Evolutionary conservation across 1,140 invertebrate species (phyloP).

Genomic region (Metaphire vulgaris): DNA sequence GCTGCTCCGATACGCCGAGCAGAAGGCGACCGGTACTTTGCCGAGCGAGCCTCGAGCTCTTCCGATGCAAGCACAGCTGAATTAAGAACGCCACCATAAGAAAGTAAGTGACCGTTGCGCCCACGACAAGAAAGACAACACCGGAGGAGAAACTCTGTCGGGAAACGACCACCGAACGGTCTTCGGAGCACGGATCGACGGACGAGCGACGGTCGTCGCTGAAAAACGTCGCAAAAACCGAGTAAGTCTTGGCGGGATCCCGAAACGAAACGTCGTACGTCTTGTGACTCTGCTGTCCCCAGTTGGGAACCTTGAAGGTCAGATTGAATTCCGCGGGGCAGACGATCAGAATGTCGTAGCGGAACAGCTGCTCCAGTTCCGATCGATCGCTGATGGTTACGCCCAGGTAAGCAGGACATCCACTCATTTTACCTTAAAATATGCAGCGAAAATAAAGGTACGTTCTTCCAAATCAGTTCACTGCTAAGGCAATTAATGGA

Average conservation of each 20-base stretch:
- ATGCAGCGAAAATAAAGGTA: no score
- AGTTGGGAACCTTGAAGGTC: conserved; percentile 28
- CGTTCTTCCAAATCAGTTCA: no score
- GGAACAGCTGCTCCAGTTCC: conserved; percentile 27
- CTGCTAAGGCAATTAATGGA: no score
- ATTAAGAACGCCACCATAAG: not conserved
- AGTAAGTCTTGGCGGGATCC: conserved; percentile 17
- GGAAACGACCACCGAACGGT: not conserved
- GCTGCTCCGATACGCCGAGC: not conserved
- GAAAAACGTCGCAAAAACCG: conserved; percentile 25
- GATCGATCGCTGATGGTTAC: conserved; percentile 26
- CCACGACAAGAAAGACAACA: not conserved
- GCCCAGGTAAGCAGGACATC: conserved; percentile 29
- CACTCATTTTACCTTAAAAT: conserved; percentile 28
- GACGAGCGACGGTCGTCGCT: not conserved
- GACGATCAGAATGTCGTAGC: conserved; percentile 26
- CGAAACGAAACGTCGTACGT: conserved; percentile 27
- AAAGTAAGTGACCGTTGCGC: not conserved
- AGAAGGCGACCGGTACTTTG: not conserved
- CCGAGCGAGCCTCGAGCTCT: not conserved
- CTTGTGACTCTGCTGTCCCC: conserved; percentile 19
- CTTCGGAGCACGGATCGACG: not conserved
- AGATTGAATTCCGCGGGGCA: conserved; percentile 28
- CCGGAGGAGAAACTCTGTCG: not conserved
- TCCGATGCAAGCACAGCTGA: not conserved